Evolutionary conservation across 2,888 invertebrate species (phyloP).

Genomic region (Eupeodes luniger): DNA sequence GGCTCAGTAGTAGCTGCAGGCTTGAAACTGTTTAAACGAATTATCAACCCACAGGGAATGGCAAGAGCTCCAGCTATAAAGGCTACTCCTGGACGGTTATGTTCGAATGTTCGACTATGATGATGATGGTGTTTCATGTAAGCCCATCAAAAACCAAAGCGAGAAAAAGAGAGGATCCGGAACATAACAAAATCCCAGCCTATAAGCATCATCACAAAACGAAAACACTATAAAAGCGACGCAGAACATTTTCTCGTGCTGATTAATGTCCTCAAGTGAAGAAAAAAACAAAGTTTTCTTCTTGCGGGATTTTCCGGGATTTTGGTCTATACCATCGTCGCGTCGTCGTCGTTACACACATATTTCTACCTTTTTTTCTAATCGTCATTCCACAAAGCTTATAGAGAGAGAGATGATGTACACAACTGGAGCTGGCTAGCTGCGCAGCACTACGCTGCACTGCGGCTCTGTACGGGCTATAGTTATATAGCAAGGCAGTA

Average conservation of each 20-base stretch:
- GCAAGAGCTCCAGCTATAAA: neutral
- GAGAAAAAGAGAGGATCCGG: neutral
- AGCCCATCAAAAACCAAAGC: slow-evolving; percentile 39
- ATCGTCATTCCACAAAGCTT: slow-evolving; percentile 33
- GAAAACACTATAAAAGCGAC: neutral
- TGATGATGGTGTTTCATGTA: slow-evolving; percentile 42
- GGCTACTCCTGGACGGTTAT: slow-evolving; percentile 21
- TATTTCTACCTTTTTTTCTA: slow-evolving; percentile 15
- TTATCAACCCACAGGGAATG: slow-evolving; percentile 20
- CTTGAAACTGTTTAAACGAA: slow-evolving; percentile 51
- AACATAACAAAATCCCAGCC: neutral
- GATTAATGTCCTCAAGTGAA: slow-evolving; percentile 69
- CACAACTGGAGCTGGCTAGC: slow-evolving; percentile 51
- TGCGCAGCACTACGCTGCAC: neutral
- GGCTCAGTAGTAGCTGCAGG: slow-evolving; percentile 44
- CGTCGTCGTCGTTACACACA: neutral
- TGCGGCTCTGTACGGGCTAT: neutral
- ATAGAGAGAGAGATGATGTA: slow-evolving; percentile 64
- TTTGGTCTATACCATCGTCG: slow-evolving; percentile 16
- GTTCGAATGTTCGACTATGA: no score
- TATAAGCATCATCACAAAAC: neutral
- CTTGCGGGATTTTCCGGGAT: slow-evolving; percentile 57
- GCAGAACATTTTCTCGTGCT: slow-evolving; percentile 68
- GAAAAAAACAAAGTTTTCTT: slow-evolving; percentile 41
- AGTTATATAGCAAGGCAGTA: neutral